Conservation (phyloP, 2,797 vertebrate species). For the Pangasius djambal region DNA sequence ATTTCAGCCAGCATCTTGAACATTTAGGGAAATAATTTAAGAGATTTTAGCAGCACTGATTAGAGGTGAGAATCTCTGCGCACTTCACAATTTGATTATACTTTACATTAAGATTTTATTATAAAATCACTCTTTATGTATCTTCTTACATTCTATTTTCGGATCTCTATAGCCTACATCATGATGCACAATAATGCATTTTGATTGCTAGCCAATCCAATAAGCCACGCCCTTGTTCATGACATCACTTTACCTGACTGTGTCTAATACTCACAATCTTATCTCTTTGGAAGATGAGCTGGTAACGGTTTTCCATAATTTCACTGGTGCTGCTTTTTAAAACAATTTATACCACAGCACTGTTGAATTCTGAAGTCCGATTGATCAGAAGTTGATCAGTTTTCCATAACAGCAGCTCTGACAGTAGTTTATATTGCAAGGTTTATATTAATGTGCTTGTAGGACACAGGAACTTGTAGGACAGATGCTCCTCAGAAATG, state of each 20-base stretch:
- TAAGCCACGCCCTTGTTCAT: neutral
- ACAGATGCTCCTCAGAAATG: neutral
- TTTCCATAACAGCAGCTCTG: neutral
- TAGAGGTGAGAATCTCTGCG: neutral
- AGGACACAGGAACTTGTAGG: neutral
- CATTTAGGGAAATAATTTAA: neutral
- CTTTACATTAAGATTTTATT: neutral
- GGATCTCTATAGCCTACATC: neutral
- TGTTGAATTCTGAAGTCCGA: neutral
- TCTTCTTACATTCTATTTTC: neutral
- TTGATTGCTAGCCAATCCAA: neutral
- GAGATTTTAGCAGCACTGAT: neutral
- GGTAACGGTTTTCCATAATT: neutral
- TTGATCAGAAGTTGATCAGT: neutral
- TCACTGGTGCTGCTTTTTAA: neutral
- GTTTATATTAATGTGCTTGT: neutral
- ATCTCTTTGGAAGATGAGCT: neutral
- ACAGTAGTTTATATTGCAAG: neutral
- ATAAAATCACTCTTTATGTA: neutral
- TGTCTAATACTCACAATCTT: neutral
- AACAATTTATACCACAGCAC: neutral
- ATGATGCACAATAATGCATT: neutral
- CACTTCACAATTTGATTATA: neutral
- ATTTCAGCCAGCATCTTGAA: neutral
- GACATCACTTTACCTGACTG: neutral